Evolutionary conservation across 1,140 invertebrate genomes (phyloP).

Genomic region (Heliconius melpomene): DNA sequence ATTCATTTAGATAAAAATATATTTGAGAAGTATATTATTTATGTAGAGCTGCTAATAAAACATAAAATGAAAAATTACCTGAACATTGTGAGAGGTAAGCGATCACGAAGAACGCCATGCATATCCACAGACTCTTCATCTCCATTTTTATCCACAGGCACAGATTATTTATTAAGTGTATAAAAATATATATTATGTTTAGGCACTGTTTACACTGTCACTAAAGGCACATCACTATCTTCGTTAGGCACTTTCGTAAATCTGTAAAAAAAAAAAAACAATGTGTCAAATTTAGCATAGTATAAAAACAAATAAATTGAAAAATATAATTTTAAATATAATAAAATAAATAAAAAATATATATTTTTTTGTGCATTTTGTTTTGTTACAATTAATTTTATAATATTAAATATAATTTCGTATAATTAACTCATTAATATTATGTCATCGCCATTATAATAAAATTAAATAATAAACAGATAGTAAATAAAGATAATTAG

Average conservation of each 20-base stretch:
- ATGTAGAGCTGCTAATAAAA: not conserved
- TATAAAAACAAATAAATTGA: not conserved
- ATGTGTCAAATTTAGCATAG: not conserved
- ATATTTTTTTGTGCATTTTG: conserved; percentile 18
- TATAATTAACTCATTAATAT: not conserved
- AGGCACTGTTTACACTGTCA: conserved; percentile 52
- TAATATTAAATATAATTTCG: not conserved
- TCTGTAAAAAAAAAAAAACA: conserved; percentile 56
- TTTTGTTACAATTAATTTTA: not conserved
- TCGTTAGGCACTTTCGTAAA: conserved; percentile 62
- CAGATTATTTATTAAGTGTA: conserved; percentile 40
- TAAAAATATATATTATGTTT: conserved; percentile 44
- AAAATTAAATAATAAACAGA: conserved; percentile 4
- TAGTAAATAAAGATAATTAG: not conserved
- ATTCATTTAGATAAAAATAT: too few species aligned
- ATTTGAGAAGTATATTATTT: too few species aligned
- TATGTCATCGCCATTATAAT: conserved; percentile 2
- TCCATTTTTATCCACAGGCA: conserved; percentile 54
- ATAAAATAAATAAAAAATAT: not conserved
- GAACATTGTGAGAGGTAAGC: conserved; percentile 59
- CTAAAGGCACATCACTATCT: conserved; percentile 69
- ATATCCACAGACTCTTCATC: conserved; percentile 56
- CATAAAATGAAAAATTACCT: conserved; percentile 48
- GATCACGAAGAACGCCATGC: conserved; percentile 54
- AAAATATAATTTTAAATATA: not conserved